phyloP scores from a whole-genome alignment of 2,888 invertebrate genomes.

The Encarsia formosa region DNA sequence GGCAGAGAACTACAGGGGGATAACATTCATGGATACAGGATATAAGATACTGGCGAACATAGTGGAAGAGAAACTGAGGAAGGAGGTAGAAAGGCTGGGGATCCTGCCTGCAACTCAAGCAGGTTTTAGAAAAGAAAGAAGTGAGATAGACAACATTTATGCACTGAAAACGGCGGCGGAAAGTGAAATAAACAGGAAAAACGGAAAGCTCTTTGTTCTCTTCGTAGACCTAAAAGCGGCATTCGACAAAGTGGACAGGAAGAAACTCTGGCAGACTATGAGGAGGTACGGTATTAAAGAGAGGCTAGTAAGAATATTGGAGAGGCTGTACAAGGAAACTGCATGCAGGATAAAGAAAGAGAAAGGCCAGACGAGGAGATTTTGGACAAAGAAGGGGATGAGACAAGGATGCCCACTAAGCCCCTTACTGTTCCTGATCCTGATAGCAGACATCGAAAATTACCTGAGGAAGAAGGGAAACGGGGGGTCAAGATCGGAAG shows the following conservation, averaged over 20 bases:
- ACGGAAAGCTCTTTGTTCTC: background rate
- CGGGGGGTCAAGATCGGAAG: background rate
- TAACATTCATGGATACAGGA: slow-evolving; percentile 9
- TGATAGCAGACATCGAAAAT: slow-evolving; percentile 22
- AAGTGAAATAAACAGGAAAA: slow-evolving; percentile 5
- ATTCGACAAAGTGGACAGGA: too few species aligned
- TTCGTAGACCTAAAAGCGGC: slow-evolving; percentile 12
- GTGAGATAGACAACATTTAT: background rate
- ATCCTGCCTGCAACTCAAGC: too few species aligned
- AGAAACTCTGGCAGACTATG: too few species aligned
- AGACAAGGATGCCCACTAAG: slow-evolving; percentile 29
- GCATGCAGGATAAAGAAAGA: background rate
- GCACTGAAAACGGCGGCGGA: background rate
- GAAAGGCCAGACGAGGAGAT: background rate
- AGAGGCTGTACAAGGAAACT: too few species aligned
- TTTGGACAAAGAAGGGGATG: slow-evolving; percentile 13
- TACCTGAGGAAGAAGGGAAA: background rate
- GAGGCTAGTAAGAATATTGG: background rate
- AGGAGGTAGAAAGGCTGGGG: background rate
- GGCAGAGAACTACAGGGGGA: slow-evolving; percentile 16
- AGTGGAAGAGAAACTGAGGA: slow-evolving; percentile 3
- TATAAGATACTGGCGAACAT: slow-evolving; percentile 13
- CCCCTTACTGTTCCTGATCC: slow-evolving; percentile 18
- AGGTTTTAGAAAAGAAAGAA: background rate
- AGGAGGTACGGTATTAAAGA: background rate